phyloP scores from a whole-genome alignment of 2,797 vertebrate genomes.

The Lepus townsendii region DNA sequence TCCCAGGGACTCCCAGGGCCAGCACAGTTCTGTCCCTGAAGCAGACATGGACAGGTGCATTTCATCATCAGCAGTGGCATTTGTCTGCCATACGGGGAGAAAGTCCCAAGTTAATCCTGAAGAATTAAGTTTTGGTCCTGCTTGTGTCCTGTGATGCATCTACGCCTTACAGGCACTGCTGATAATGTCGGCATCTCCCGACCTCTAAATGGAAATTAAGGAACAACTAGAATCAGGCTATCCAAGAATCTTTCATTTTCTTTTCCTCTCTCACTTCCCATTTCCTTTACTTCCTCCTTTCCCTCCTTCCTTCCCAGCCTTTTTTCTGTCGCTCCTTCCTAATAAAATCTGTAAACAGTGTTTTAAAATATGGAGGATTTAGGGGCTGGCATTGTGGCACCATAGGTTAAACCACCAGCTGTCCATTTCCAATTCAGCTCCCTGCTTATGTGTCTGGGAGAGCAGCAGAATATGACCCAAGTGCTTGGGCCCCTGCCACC shows the following conservation, averaged over 20 bases:
- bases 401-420: too few species aligned
- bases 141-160: constrained; percentile 68
- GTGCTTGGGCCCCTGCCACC: too few species aligned
- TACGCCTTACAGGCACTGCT: constrained; percentile 67
- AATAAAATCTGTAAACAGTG: neutral
- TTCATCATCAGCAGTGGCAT: constrained; percentile 57
- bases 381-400: too few species aligned
- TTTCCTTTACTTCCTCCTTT: too few species aligned
- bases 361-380: constrained; percentile 18
- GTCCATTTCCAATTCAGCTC: too few species aligned
- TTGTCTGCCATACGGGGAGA: constrained; percentile 66
- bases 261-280: neutral
- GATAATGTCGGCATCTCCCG: constrained; percentile 44
- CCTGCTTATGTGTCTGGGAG: too few species aligned
- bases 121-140: constrained; percentile 38
- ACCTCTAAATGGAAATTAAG: constrained; percentile 72
- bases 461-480: too few species aligned
- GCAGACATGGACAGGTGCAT: constrained; percentile 78
- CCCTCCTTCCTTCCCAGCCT: neutral
- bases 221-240: constrained; percentile 59
- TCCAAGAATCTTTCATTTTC: constrained; percentile 33
- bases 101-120: constrained; percentile 58
- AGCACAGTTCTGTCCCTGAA: constrained; percentile 68
- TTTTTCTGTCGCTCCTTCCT: neutral
- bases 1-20: constrained; percentile 64